Evolutionary conservation across 2,797 vertebrate genomes (phyloP).

Genomic region (Pangasius sanitwongsei): DNA sequence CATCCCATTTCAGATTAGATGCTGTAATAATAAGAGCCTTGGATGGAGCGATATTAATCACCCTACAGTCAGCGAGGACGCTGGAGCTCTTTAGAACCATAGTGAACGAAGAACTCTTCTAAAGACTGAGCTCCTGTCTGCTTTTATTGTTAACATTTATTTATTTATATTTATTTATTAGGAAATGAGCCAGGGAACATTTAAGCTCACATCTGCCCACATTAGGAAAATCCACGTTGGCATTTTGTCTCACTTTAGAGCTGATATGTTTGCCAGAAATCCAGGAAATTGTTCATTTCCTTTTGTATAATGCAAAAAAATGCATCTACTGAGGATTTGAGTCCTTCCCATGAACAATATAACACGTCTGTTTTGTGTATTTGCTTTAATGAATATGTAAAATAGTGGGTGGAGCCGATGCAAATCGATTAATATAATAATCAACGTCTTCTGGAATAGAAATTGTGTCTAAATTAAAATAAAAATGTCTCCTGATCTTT

Average conservation of each 20-base stretch:
- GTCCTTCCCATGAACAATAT: background rate
- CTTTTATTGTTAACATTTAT: background rate
- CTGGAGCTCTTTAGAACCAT: background rate
- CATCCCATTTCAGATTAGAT: conserved; percentile 10
- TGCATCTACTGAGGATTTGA: background rate
- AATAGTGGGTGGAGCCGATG: background rate
- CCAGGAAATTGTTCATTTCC: background rate
- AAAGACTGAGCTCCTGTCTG: background rate
- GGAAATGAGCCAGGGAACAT: background rate
- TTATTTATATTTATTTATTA: background rate
- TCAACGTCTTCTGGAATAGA: background rate
- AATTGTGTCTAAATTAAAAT: background rate
- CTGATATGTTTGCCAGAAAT: background rate
- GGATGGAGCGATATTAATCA: conserved; percentile 29
- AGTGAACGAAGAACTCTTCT: background rate
- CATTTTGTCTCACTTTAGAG: background rate
- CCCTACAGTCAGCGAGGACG: background rate
- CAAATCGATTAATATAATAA: background rate
- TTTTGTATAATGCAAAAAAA: background rate
- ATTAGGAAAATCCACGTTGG: background rate
- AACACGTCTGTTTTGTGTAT: background rate
- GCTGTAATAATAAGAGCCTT: background rate
- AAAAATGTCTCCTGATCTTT: background rate
- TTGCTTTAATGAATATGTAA: background rate
- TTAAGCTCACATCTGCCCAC: conserved; percentile 2